A percentile compares a stretch with the other conserved stretches of the same genome.
Conservation (phyloP, 1,140 invertebrate genomes). For the Calephelis virginiensis region DNA sequence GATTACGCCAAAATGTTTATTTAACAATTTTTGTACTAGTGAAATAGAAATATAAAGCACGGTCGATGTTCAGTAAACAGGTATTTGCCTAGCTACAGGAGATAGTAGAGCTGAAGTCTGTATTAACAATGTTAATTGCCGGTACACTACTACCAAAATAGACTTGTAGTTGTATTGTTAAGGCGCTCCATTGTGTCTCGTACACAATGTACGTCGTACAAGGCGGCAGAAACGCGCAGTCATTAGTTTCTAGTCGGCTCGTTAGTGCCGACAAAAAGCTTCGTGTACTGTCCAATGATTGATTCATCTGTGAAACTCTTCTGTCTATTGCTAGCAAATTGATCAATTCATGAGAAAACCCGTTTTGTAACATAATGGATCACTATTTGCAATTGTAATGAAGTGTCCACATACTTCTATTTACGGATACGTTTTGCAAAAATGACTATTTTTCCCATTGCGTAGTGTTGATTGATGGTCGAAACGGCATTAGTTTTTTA, state of each 20-base stretch:
- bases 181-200: constrained; percentile 46
- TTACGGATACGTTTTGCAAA: constrained; percentile 6
- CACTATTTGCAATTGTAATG: constrained; percentile 15
- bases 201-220: constrained; percentile 39
- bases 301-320: constrained; percentile 57
- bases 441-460: neutral
- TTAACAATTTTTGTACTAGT: neutral
- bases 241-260: constrained; percentile 52
- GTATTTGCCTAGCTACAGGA: constrained; percentile 5
- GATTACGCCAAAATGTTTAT: too few species aligned
- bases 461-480: neutral
- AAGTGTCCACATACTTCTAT: constrained; percentile 5
- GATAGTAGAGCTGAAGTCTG: constrained; percentile 31
- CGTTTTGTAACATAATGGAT: constrained; percentile 29
- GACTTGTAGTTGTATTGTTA: constrained; percentile 52
- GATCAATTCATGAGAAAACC: constrained; percentile 51
- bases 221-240: constrained; percentile 48
- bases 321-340: constrained; percentile 52
- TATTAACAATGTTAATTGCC: constrained; percentile 59
- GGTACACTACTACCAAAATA: constrained; percentile 51
- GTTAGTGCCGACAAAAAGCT: constrained; percentile 58
- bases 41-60: neutral
- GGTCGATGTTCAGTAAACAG: neutral
- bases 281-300: constrained; percentile 51
- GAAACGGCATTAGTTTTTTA: neutral